Evolutionary conservation across 2,888 invertebrate genomes (phyloP).

Genomic region (Eupithecia pulchellata): DNA sequence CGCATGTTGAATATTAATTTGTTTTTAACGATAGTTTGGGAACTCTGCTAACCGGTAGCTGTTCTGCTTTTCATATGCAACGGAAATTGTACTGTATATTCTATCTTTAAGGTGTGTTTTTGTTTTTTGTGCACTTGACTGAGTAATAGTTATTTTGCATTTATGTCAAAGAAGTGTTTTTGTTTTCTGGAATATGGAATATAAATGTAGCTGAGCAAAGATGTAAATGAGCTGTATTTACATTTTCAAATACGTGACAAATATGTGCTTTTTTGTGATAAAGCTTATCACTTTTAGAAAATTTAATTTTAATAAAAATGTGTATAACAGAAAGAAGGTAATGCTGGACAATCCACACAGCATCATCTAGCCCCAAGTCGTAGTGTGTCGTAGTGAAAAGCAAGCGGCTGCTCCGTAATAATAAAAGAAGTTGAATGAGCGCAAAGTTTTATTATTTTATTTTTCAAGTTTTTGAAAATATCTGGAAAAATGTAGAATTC

Average conservation of each 20-base stretch:
- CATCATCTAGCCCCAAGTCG: neutral
- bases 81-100: slow-evolving; percentile 13
- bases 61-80: neutral
- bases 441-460: too few species aligned
- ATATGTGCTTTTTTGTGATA: neutral
- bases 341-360: neutral
- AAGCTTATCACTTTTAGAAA: neutral
- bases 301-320: neutral
- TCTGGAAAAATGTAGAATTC: too few species aligned
- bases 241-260: too few species aligned
- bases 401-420: too few species aligned
- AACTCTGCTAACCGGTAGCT: slow-evolving; percentile 11
- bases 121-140: neutral
- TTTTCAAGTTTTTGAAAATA: too few species aligned
- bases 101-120: neutral
- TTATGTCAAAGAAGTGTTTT: neutral
- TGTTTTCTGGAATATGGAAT: neutral
- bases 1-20: slow-evolving; percentile 31
- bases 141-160: neutral
- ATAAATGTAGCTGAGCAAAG: too few species aligned
- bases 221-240: neutral
- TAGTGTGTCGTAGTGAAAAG: too few species aligned
- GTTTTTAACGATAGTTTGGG: slow-evolving; percentile 28
- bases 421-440: too few species aligned
- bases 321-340: neutral